A percentile compares a stretch with the other conserved stretches of the same genome.
These are phyloP conservation scores for Noctua pronuba DNA, from an alignment of 2,888 invertebrate genomes.

Conservation along the genomic window DNA sequence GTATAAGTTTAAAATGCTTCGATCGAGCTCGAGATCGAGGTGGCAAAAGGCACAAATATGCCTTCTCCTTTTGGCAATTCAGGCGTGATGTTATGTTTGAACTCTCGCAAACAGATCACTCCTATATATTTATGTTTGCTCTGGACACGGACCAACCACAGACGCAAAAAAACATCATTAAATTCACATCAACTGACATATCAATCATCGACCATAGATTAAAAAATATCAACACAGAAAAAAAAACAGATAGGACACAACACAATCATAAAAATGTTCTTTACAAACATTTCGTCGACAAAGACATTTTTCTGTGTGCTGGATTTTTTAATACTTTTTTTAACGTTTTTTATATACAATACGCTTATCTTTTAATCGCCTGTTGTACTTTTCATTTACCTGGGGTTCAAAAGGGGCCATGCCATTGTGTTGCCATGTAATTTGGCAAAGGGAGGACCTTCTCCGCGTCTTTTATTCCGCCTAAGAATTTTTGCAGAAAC, in stretches of 20 bases:
- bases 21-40: background rate
- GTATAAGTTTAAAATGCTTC: too few relatives aligned
- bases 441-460: conserved; percentile 38
- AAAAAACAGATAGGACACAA: conserved; percentile 8
- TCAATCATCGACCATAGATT: conserved; percentile 59
- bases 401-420: conserved; percentile 50
- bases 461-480: conserved; percentile 28
- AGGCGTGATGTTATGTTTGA: too few relatives aligned
- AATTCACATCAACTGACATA: conserved; percentile 51
- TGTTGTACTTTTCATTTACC: conserved; percentile 68
- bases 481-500: conserved; percentile 31
- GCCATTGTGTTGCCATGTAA: conserved; percentile 52
- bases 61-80: background rate
- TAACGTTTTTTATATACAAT: conserved; percentile 45
- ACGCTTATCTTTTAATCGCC: conserved; percentile 66
- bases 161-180: conserved; percentile 37
- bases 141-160: background rate
- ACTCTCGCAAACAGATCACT: background rate
- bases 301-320: conserved; percentile 29
- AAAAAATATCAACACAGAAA: conserved; percentile 46
- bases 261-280: conserved; percentile 44
- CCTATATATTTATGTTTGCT: background rate
- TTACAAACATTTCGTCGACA: conserved; percentile 27
- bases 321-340: conserved; percentile 47
- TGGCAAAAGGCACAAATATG: background rate